A percentile compares a stretch with the other conserved stretches of the same genome.
These are phyloP conservation scores for Venustaconcha ellipsiformis DNA, from an alignment of 1,140 invertebrate species.

Conservation along the genomic window DNA sequence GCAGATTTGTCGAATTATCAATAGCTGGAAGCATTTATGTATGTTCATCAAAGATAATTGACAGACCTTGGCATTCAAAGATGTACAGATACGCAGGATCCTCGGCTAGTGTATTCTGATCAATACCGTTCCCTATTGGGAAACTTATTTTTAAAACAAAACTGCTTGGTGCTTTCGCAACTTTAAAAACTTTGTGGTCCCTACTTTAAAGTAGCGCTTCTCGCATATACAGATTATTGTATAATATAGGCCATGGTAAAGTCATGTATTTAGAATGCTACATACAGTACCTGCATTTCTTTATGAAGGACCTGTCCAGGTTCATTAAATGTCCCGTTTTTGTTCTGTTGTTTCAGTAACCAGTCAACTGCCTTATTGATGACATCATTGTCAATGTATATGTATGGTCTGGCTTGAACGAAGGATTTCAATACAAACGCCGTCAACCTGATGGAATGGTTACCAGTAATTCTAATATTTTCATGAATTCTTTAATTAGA, in stretches of 20 bases:
- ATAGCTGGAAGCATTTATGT: too few relatives aligned
- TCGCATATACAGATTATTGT: neutral
- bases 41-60: too few relatives aligned
- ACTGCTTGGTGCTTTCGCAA: too few relatives aligned
- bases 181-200: too few relatives aligned
- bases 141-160: too few relatives aligned
- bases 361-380: constrained; percentile 82
- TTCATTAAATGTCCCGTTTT: constrained; percentile 84
- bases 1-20: too few relatives aligned
- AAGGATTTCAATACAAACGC: constrained; percentile 91
- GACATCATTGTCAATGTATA: constrained; percentile 79
- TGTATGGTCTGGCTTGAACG: constrained; percentile 81
- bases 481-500: neutral
- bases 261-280: neutral
- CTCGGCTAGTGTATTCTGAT: too few relatives aligned
- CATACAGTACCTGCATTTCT: constrained; percentile 54
- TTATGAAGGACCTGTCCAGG: constrained; percentile 60
- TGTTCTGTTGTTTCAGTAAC: constrained; percentile 80
- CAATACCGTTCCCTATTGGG: too few relatives aligned
- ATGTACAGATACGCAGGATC: too few relatives aligned
- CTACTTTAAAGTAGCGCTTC: too few relatives aligned
- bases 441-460: constrained; percentile 74
- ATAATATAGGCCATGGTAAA: neutral
- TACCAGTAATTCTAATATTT: neutral
- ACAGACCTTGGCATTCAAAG: too few relatives aligned